Conservation (phyloP, 2,113 vertebrate species). For the Rallus limicola region DNA sequence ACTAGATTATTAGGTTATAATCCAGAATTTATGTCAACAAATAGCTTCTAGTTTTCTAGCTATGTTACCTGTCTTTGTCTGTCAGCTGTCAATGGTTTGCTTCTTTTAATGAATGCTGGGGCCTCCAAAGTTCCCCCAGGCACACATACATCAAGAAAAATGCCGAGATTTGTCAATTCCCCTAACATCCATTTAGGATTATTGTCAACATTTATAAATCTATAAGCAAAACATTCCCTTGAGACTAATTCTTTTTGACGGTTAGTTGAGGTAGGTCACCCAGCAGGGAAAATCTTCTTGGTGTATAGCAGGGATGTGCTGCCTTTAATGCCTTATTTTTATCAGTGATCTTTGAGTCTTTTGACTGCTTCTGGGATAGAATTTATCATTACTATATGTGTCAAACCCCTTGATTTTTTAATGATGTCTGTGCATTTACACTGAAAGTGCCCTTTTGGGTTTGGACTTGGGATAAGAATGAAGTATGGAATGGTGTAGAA, state of each 20-base stretch:
- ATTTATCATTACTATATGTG: not conserved
- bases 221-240: conserved; percentile 69
- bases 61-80: conserved; percentile 57
- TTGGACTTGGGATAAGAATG: not conserved
- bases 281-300: conserved; percentile 59
- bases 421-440: not conserved
- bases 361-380: not conserved
- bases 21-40: conserved; percentile 54
- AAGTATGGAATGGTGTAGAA: not conserved
- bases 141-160: conserved; percentile 66
- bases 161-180: conserved; percentile 74
- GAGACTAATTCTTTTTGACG: conserved; percentile 72
- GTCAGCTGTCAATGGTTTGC: conserved; percentile 60
- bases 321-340: conserved; percentile 28
- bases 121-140: conserved; percentile 53
- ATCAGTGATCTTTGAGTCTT: conserved; percentile 14
- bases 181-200: conserved; percentile 74
- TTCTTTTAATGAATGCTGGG: conserved; percentile 59
- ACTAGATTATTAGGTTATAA: conserved; percentile 40
- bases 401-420: not conserved
- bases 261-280: conserved; percentile 69
- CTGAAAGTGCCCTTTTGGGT: not conserved
- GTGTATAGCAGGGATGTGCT: conserved; percentile 9
- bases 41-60: conserved; percentile 9
- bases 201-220: conserved; percentile 77